Percentiles rank a stretch among this genome's conserved stretches.
These are phyloP conservation scores for Drosophila monieri DNA, from an alignment of 2,888 invertebrate species.

Conservation along the genomic window DNA sequence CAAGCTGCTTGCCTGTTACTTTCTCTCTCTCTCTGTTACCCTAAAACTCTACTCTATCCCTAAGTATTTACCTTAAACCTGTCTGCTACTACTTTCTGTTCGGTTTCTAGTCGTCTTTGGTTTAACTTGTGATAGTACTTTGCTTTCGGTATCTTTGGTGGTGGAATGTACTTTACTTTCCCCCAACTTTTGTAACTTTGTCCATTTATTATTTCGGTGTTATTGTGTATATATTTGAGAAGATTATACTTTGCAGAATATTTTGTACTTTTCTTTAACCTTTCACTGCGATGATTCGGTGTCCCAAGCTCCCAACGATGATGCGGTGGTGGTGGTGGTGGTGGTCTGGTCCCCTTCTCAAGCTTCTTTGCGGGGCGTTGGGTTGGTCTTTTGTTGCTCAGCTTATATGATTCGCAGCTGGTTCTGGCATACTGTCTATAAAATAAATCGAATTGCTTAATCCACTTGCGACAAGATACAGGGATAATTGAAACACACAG, in stretches of 20 bases:
- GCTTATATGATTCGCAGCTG: slow-evolving; percentile 27
- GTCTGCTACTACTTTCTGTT: slow-evolving; percentile 45
- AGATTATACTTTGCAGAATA: slow-evolving; percentile 14
- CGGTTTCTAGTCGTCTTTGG: slow-evolving; percentile 26
- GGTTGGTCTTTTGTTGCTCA: slow-evolving; percentile 8
- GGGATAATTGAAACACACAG: slow-evolving; percentile 3
- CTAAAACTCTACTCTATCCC: slow-evolving; percentile 32
- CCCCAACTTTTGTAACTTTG: slow-evolving; percentile 1
- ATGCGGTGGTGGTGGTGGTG: slow-evolving; percentile 31
- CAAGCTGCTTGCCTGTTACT: slow-evolving; percentile 62
- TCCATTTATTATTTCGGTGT: slow-evolving; percentile 10
- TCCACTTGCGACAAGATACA: not conserved
- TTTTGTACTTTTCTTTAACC: slow-evolving; percentile 19
- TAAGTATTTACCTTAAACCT: slow-evolving; percentile 47
- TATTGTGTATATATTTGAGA: slow-evolving; percentile 26
- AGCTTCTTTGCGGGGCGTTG: slow-evolving; percentile 28
- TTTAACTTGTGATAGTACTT: slow-evolving; percentile 19
- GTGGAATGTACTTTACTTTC: slow-evolving; percentile 13
- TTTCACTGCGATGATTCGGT: slow-evolving; percentile 32
- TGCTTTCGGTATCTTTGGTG: slow-evolving; percentile 36
- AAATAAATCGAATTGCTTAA: slow-evolving; percentile 7
- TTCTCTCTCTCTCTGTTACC: slow-evolving; percentile 22
- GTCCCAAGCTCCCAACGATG: slow-evolving; percentile 12
- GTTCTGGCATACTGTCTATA: slow-evolving; percentile 18
- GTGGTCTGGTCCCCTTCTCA: slow-evolving; percentile 26